These are phyloP conservation scores for Apamea monoglypha DNA, from an alignment of 2,888 invertebrate species.

Conservation along the genomic window DNA sequence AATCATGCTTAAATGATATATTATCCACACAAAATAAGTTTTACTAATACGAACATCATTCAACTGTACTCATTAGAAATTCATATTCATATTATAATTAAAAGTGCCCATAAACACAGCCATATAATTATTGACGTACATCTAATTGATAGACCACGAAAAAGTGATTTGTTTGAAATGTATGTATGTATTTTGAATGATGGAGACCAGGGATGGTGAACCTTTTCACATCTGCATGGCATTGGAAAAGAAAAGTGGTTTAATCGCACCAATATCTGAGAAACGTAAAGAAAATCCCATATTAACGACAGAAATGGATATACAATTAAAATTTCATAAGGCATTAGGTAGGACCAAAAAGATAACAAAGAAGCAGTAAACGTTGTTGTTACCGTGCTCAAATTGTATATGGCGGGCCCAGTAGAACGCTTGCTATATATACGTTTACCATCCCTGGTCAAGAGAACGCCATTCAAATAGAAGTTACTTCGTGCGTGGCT, in stretches of 20 bases:
- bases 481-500: constrained; percentile 57
- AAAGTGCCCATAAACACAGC: constrained; percentile 76
- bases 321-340: not conserved
- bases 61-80: constrained; percentile 75
- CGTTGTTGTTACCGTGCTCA: not conserved
- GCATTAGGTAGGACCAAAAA: not conserved
- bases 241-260: not conserved
- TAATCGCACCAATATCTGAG: too few relatives aligned
- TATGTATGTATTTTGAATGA: constrained; percentile 61
- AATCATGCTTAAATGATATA: constrained; percentile 63
- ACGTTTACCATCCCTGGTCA: constrained; percentile 31
- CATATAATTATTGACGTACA: constrained; percentile 79
- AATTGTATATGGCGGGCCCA: not conserved
- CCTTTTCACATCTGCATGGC: constrained; percentile 5
- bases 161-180: constrained; percentile 76
- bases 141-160: constrained; percentile 84
- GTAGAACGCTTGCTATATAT: not conserved
- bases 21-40: constrained; percentile 57
- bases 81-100: constrained; percentile 80
- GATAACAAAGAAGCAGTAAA: not conserved
- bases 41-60: constrained; percentile 74
- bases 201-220: constrained; percentile 38
- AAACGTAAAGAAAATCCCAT: not conserved
- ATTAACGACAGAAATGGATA: not conserved
- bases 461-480: constrained; percentile 47